Evolutionary conservation across 2,888 invertebrate genomes (phyloP), one percentile per base, ranked within the genome.

Genomic region (Tupiocoris notatus): DNA sequence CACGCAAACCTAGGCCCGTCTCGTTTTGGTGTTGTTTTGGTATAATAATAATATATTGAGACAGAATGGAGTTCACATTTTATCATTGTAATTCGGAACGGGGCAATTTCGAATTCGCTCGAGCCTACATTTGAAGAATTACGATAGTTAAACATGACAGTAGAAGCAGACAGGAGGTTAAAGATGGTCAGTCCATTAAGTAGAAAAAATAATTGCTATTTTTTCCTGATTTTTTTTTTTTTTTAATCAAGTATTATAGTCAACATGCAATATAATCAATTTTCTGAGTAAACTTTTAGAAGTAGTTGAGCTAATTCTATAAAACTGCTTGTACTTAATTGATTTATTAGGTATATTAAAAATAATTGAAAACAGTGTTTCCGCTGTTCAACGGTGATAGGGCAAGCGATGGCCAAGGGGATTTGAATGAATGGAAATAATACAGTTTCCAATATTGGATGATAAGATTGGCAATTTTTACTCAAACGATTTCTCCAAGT

Each of bases 261-360:
- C 16, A 39, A 73, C 24, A n/a, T 57, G 24, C 25, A 25, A 6
- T 17, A 39, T 73, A 62, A 54, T 62, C 62, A 62, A 54, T 62
- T 62, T 73, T 73, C 73, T 62, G 62, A 61, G 59, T 70, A 39
- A 62, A 39, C 12, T 73, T 73, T 62, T 73, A 73, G 56, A 73
- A 73, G 73, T 73, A 73, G 73, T 73, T 73, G 73, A 73, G 73
- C 73, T 73, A 73, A 73, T 73, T 67, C 73, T 73, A 73, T 57
- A 63, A 23, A 61, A 73, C n/a, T 62, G 23, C 61, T 62, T 73
- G 54, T 63, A 54, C 56, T 73, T 58, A 25, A 39, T 21, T 56
- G 67, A 39, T 39, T 3, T 67, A 67, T 56, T 67, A n/a, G n/a
- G n/a, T n/a, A n/a, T 67, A 67, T 67, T 20, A 57, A 67, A 67